These are phyloP conservation scores for Tholera decimalis DNA, from an alignment of 2,888 invertebrate species.

Conservation along the genomic window DNA sequence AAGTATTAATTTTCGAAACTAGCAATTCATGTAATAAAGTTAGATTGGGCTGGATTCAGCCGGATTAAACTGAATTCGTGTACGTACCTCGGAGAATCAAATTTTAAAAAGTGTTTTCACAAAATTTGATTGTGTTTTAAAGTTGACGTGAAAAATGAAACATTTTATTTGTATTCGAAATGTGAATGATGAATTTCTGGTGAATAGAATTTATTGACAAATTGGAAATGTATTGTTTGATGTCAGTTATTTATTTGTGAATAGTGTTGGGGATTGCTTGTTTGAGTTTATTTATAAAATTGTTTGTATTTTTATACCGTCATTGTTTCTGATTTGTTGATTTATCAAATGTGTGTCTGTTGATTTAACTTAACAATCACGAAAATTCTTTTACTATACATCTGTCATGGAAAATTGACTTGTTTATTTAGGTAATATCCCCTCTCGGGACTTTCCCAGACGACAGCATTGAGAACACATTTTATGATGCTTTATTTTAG, in stretches of 20 bases:
- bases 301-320: not conserved
- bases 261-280: conserved; percentile 1
- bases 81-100: conserved; percentile 4
- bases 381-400: too few species aligned
- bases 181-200: conserved; percentile 15
- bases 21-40: conserved; percentile 50
- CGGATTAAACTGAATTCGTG: conserved; percentile 21
- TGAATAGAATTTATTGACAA: conserved; percentile 21
- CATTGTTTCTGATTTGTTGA: not conserved
- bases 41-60: conserved; percentile 28
- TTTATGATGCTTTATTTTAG: too few species aligned
- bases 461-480: too few species aligned
- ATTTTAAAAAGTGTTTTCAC: conserved; percentile 16
- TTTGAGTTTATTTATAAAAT: not conserved
- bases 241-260: conserved; percentile 4
- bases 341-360: not conserved
- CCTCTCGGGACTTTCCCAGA: too few species aligned
- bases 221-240: not conserved
- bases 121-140: conserved; percentile 10
- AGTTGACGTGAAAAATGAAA: conserved; percentile 27
- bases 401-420: too few species aligned
- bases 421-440: too few species aligned
- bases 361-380: too few species aligned
- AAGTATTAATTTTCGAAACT: conserved; percentile 48
- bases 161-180: conserved; percentile 27